A percentile compares a stretch with the other conserved stretches of the same genome.
phyloP scores from a whole-genome alignment of 1,140 invertebrate genomes.

The Andrena cerasifolii region DNA sequence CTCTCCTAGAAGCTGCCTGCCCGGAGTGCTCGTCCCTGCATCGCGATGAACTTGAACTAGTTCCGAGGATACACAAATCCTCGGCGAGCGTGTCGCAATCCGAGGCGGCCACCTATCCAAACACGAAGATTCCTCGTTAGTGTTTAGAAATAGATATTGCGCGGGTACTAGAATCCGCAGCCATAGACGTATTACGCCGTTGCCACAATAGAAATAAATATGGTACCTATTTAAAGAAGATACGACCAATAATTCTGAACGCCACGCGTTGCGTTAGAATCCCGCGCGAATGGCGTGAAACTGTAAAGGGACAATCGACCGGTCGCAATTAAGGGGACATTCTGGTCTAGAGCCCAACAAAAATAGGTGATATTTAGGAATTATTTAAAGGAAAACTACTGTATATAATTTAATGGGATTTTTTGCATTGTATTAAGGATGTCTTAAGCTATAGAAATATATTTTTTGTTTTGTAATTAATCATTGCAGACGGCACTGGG shows the following conservation, averaged over 20 bases:
- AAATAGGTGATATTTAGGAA: too few relatives aligned
- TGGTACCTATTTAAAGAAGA: background rate
- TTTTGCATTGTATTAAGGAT: too few relatives aligned
- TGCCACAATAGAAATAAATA: conserved; percentile 17
- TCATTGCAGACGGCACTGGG: too few relatives aligned
- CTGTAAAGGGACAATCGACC: background rate
- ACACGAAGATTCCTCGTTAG: conserved; percentile 21
- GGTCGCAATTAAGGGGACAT: background rate
- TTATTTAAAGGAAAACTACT: too few relatives aligned
- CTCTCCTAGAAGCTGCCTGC: too few relatives aligned
- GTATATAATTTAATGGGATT: too few relatives aligned
- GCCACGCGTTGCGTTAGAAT: too few relatives aligned
- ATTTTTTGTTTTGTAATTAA: too few relatives aligned
- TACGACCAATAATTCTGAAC: too few relatives aligned
- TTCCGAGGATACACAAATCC: conserved; percentile 3
- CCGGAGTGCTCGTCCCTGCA: too few relatives aligned
- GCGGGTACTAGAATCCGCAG: background rate
- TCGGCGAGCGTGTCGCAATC: conserved; percentile 17
- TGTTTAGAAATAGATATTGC: conserved; percentile 57
- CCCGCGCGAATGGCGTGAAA: background rate
- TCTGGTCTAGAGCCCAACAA: too few relatives aligned
- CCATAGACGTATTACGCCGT: conserved; percentile 15
- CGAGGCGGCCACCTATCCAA: conserved; percentile 17
- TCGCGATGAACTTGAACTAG: conserved; percentile 2
- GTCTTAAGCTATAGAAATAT: too few relatives aligned